Conservation (phyloP, 2,888 invertebrate species). For the Diachrysia chrysitis region DNA sequence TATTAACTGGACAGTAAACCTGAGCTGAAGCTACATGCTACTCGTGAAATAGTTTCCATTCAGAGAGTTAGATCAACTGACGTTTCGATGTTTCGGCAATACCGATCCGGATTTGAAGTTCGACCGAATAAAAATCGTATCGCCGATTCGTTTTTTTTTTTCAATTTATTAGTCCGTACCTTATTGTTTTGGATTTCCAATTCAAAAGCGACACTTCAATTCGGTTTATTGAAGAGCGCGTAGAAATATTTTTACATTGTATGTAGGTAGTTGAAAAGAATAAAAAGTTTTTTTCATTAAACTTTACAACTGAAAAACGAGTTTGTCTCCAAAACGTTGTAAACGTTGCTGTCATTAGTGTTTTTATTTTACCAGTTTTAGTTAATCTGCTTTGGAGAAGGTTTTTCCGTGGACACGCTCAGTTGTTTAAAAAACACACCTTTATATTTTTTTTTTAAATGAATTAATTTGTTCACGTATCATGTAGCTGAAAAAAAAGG, state of each 20-base stretch:
- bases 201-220: conserved; percentile 31
- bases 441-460: no score
- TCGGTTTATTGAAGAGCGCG: conserved; percentile 33
- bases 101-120: conserved; percentile 47
- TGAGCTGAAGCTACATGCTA: conserved; percentile 29
- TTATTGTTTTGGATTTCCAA: conserved; percentile 47
- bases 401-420: no score
- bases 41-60: conserved; percentile 55
- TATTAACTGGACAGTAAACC: conserved; percentile 32
- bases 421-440: no score
- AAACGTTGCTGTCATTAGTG: background rate
- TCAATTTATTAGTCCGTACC: conserved; percentile 41
- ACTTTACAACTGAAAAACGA: background rate
- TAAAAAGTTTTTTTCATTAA: background rate
- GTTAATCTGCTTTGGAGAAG: no score
- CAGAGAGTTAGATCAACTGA: conserved; percentile 47
- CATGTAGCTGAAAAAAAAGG: no score
- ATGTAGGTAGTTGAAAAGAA: background rate
- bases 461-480: no score
- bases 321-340: background rate
- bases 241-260: conserved; percentile 15
- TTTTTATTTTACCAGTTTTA: no score
- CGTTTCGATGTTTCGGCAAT: conserved; percentile 47
- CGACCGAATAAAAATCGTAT: conserved; percentile 51
- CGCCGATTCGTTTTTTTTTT: conserved; percentile 25